A percentile compares a stretch with the other conserved stretches of the same genome.
Conservation (phyloP, 92 coral and sea anemone genomes). For the Desmophyllum pertusum region DNA sequence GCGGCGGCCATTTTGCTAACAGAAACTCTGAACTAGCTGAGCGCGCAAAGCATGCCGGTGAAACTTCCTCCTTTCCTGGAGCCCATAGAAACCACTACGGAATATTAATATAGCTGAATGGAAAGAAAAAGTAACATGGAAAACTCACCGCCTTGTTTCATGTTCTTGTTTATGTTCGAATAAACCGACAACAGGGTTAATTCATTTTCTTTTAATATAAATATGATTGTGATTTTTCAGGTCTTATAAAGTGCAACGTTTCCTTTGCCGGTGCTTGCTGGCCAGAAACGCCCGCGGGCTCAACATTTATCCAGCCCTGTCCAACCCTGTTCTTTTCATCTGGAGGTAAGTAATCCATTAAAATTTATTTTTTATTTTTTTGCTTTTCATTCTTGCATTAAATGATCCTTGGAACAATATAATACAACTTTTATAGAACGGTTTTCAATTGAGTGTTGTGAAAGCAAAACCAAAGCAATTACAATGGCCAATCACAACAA, state of each 20-base stretch:
- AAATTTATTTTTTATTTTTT: neutral
- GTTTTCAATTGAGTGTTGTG: too few relatives aligned
- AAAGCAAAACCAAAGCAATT: too few relatives aligned
- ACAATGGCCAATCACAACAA: too few relatives aligned
- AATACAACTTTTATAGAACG: neutral
- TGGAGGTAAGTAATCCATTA: slow-evolving; percentile 33
- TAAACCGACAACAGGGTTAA: neutral
- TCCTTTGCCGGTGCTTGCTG: slow-evolving; percentile 72
- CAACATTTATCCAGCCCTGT: slow-evolving; percentile 55
- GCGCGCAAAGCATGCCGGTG: too few relatives aligned
- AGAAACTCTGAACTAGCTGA: too few relatives aligned
- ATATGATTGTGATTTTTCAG: slow-evolving; percentile 1
- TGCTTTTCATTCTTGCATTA: neutral
- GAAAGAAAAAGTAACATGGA: too few relatives aligned
- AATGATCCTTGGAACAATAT: too few relatives aligned
- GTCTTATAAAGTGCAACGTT: slow-evolving; percentile 50
- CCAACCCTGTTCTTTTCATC: slow-evolving; percentile 59
- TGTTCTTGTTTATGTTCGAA: neutral
- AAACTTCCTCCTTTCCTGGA: too few relatives aligned
- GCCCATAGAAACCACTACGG: too few relatives aligned
- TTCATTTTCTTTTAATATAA: neutral
- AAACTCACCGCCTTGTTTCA: too few relatives aligned
- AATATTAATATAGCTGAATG: too few relatives aligned
- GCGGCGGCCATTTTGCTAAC: too few relatives aligned
- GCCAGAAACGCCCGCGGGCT: slow-evolving; percentile 69